These are phyloP conservation scores for Cetoscarus ocellatus DNA, from an alignment of 2,797 vertebrate genomes.

Conservation along the genomic window DNA sequence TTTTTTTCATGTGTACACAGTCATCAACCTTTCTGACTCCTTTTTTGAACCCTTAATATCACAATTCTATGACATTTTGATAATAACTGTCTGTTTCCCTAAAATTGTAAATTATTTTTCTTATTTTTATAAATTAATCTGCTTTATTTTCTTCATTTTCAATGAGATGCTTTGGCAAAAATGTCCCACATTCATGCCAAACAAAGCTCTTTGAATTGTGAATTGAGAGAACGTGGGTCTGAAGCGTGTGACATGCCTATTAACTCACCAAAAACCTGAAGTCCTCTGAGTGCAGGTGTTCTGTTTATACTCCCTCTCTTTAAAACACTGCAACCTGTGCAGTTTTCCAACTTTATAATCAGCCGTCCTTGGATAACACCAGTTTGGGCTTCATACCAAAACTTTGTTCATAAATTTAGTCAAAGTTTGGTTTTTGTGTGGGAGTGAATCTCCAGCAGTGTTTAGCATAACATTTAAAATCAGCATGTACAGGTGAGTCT, in stretches of 20 bases:
- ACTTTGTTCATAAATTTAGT: conserved; percentile 21
- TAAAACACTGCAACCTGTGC: conserved; percentile 58
- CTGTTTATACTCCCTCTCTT: conserved; percentile 55
- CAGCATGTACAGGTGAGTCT: conserved; percentile 17
- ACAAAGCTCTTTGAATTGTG: no score
- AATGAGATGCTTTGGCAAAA: no score
- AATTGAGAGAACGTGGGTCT: conserved; percentile 33
- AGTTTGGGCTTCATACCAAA: conserved; percentile 28
- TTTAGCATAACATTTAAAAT: conserved; percentile 42
- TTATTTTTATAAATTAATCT: no score
- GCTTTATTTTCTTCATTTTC: no score
- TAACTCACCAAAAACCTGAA: conserved; percentile 17
- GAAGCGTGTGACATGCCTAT: conserved; percentile 21
- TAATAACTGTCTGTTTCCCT: no score
- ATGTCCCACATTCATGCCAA: no score
- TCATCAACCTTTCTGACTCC: no score
- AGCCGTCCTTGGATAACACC: conserved; percentile 43
- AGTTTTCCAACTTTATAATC: conserved; percentile 54
- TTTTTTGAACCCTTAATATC: no score
- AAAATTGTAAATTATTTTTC: no score
- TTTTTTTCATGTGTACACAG: no score
- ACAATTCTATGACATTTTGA: no score
- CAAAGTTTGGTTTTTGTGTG: conserved; percentile 28
- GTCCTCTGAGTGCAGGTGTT: conserved; percentile 23
- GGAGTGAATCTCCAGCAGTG: conserved; percentile 24